A percentile compares a stretch with the other conserved stretches of the same genome.
Evolutionary conservation across 2,888 invertebrate species (phyloP).

Genomic region (Azorinus chamasolen): DNA sequence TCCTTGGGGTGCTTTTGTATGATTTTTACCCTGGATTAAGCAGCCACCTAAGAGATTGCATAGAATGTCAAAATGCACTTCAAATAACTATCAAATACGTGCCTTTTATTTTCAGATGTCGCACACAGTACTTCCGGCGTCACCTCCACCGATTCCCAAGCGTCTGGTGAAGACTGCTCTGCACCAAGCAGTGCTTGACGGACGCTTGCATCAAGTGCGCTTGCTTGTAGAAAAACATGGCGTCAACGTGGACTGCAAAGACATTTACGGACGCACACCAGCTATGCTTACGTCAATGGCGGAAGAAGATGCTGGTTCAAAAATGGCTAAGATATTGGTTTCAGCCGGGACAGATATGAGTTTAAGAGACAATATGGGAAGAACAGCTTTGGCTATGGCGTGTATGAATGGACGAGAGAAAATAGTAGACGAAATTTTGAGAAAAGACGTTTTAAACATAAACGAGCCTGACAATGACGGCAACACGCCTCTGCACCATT

Average conservation of each 20-base stretch:
- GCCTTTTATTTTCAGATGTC: constrained; percentile 57
- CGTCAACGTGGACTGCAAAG: constrained; percentile 81
- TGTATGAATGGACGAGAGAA: constrained; percentile 81
- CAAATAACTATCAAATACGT: no score
- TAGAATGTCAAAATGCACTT: no score
- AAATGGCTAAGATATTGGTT: constrained; percentile 82
- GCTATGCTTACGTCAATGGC: constrained; percentile 84
- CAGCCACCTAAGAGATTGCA: no score
- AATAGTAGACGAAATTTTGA: constrained; percentile 77
- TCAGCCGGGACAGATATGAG: constrained; percentile 78
- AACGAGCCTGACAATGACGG: constrained; percentile 84
- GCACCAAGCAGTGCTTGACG: constrained; percentile 85
- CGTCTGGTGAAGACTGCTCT: constrained; percentile 84
- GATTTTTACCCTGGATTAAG: no score
- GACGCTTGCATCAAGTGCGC: constrained; percentile 83
- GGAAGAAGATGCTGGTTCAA: constrained; percentile 77
- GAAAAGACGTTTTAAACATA: constrained; percentile 81
- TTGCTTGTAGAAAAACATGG: constrained; percentile 82
- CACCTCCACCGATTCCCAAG: constrained; percentile 63
- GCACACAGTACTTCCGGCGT: constrained; percentile 45
- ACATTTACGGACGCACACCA: constrained; percentile 83
- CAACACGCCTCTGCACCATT: constrained; percentile 83
- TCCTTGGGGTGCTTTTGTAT: no score
- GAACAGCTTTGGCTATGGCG: constrained; percentile 83
- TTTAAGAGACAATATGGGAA: constrained; percentile 79